Percentiles rank a stretch among this genome's conserved stretches.
These are phyloP conservation scores for Sanderia malayensis DNA, from an alignment of 30 jellyfish, hydroid and myxozoan species.

Conservation along the genomic window DNA sequence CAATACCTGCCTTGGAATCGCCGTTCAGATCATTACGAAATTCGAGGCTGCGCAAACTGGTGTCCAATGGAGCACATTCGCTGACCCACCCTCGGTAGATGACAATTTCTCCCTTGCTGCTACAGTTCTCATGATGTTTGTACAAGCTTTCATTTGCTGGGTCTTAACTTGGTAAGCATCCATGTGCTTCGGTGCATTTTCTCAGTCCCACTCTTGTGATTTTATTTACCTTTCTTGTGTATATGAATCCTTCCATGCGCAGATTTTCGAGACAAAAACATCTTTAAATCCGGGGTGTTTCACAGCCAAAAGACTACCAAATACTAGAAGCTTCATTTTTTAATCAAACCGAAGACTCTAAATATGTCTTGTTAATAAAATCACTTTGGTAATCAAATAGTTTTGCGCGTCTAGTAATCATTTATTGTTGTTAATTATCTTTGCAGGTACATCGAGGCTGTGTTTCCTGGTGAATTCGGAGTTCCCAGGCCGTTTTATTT, in stretches of 20 bases:
- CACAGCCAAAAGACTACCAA: no score
- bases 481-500: slow-evolving; percentile 90
- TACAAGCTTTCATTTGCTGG: slow-evolving; percentile 68
- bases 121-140: slow-evolving; percentile 62
- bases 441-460: slow-evolving; percentile 90
- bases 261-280: no score
- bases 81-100: slow-evolving; percentile 62
- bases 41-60: slow-evolving; percentile 77
- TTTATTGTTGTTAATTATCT: not conserved
- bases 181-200: no score
- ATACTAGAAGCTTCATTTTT: no score
- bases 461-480: slow-evolving; percentile 92
- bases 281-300: no score
- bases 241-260: no score
- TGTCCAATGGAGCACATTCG: slow-evolving; percentile 57
- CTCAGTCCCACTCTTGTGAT: no score
- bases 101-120: slow-evolving; percentile 73
- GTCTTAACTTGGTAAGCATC: slow-evolving; percentile 75
- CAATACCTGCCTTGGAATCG: slow-evolving; percentile 93
- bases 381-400: no score
- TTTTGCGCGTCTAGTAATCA: no score
- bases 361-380: no score
- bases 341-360: no score
- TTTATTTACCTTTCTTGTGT: no score
- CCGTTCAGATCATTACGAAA: slow-evolving; percentile 70